Base-by-base conservation (phyloP, 2,113 vertebrate genomes). In the Zingel zingel region DNA sequence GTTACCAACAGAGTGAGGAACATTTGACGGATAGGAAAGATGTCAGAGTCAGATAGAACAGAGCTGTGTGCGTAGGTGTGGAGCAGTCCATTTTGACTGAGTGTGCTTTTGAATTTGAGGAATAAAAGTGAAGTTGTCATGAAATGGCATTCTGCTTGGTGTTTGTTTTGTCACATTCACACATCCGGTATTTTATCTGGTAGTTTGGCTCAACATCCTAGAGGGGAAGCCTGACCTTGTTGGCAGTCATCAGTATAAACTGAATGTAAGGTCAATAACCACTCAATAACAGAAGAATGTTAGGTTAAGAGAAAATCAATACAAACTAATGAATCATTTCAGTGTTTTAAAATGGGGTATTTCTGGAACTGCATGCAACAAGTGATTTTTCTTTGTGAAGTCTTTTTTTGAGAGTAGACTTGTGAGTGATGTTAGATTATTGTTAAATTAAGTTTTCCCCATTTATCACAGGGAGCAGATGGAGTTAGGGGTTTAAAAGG, bases 401-500 rank as follows among this genome's bases (percentile, higher is more conserved):
- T 9, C 19, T 67, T 53, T 53, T 71, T 39, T 43, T 72, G 6
- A 62, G 47, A 61, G 11, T 11, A 30, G 11, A 21, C 15, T 72
- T 73, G 18, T 68, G 12, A 57, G 1, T 43, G 30, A 65, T 53
- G 25, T 16, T 59, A 53, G 7, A 58, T 67, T 25, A 2, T 57
- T 61, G 19, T 65, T 69, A 62, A 74, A 25, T 58, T 2, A 23
- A 39, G 7, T 76, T 61, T 82, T 68, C 11, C 33, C 6, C 2
- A 69, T 39, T 80, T 84, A 84, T 86, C 65, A 77, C 88, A 99
- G 97, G 97, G 97, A 63, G 96, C 96, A 54, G 97, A 97, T 78
- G 97, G 97, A 5, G 88, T 96, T 56, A 93, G 97, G n/a, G 97
- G 97, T 16, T 90, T 96, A 69, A 97, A 97, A 87, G 97, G 97